Base-by-base conservation (phyloP, 1,140 invertebrate genomes). In the Pseudoatta argentina region DNA sequence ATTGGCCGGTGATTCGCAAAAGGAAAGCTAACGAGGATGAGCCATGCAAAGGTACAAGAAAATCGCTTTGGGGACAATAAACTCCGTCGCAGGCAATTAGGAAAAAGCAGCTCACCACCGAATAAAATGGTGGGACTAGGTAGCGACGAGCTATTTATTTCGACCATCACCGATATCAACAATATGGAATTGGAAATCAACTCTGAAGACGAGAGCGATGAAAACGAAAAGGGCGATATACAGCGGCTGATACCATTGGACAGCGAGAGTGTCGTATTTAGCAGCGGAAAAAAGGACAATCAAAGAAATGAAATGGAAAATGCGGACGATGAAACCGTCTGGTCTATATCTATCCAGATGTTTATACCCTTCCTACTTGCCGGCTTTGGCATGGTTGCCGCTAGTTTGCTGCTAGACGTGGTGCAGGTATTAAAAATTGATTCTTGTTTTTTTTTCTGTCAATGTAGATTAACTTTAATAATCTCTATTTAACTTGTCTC, bases 321-420 rank as follows among this genome's bases (percentile, higher is more conserved):
- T 6, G 34, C 59, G 8, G 88, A 94, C 3, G 92, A 94, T 16
- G 96, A 96, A 91, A 96, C 94, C 89, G 93, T 96, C 87, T 97
- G 96, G 96, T 95, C 96, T 12, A 97, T 97, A n/a, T 96, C 96
- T 14, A 96, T 98, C 64, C 98, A 99, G 95, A 98, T 99, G 94
- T 97, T 98, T 88, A 96, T 98, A 87, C 98, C 98, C 3, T 99
- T 98, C 95, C 95, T 98, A 44, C 96, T 99, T 53, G 98, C 98
- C 85, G 98, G 98, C 24, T 97, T 98, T 92, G 98, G 98, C 72
- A 99, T 98, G 97, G 98, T 99, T 0, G 97, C 97, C 1, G 98
- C 98, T 6, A 98, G 98, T 89, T 95, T 99, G 57, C 95, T 98
- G 5, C 95, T 99, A 1, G 98, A 98, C 93, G 95, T 97, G 81